Evolutionary conservation across 2,888 invertebrate species (phyloP), one percentile per base, ranked within the genome.

Genomic region (Lasiommata megera): DNA sequence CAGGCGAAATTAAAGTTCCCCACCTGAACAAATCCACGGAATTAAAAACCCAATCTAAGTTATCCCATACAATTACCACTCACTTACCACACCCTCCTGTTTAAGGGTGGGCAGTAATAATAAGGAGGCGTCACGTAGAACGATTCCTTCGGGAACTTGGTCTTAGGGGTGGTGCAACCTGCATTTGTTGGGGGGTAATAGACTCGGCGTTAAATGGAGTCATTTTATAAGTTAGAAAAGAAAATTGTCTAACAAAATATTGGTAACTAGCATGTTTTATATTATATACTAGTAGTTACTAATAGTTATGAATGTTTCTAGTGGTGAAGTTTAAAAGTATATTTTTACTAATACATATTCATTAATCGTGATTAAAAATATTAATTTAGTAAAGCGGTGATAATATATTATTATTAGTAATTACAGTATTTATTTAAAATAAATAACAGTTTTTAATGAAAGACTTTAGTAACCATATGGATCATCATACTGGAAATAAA

Each of bases 41-140:
- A 86, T 88, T 88, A 87, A 86, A 87, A 85, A 86, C 77, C 82
- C 84, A 88, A 89, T 89, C 88, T 87, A 88, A 88, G 84, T 88
- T 88, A 85, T 85, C 85, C 83, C 82, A 83, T 86, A 83, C 84
- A 87, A 89, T 88, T 88, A 88, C 85, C 75, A 73, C 77, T 76
- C 83, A 87, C 84, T 87, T 84, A 81, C 80, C 80, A 80, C 86
- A 70, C 85, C 86, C 84, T 73, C 56, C 62, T 64, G 67, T 69
- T 84, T 77, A 74, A 72, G 71, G 77, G 69, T 63, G 70, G 69
- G 57, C 62, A 67, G 75, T 83, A 82, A 84, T 82, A 83, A 60
- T 60, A 80, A 78, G 76, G 47, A 74, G 74, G 71, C 73, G 70
- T 77, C 80, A 79, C 81, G 80, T 79, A 72, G 62, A 68, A 68